Evolutionary conservation across 2,888 invertebrate genomes (phyloP).

Genomic region (Rotaria macrura): DNA sequence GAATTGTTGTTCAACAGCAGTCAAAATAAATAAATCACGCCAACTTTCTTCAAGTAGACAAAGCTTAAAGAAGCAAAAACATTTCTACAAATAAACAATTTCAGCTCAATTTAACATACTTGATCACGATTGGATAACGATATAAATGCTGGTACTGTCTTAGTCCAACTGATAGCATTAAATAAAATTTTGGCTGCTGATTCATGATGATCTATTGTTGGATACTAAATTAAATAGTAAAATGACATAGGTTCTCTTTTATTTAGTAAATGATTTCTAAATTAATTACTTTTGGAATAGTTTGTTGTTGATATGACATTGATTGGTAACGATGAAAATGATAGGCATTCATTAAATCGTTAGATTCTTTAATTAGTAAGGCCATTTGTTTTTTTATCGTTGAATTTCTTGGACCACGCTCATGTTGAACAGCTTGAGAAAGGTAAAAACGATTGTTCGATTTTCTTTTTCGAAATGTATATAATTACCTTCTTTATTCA

Average conservation of each 20-base stretch:
- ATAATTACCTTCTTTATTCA: slow-evolving; percentile 79
- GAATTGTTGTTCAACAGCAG: slow-evolving; percentile 73
- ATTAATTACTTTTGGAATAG: not conserved
- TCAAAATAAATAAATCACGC: slow-evolving; percentile 78
- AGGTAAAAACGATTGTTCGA: not conserved
- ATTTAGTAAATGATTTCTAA: not conserved
- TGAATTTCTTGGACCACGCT: slow-evolving; percentile 87
- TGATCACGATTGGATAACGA: slow-evolving; percentile 66
- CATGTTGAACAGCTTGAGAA: slow-evolving; percentile 83
- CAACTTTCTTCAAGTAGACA: slow-evolving; percentile 73
- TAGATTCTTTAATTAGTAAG: slow-evolving; percentile 61
- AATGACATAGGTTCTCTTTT: not conserved
- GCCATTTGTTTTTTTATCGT: slow-evolving; percentile 78
- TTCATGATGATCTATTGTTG: slow-evolving; percentile 63
- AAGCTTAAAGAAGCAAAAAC: slow-evolving; percentile 50
- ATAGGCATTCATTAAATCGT: slow-evolving; percentile 26
- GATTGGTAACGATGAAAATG: slow-evolving; percentile 2
- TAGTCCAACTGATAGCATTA: slow-evolving; percentile 79
- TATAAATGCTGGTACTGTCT: slow-evolving; percentile 66
- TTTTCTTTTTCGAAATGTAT: not conserved
- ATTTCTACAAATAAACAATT: not conserved
- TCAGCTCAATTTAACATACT: slow-evolving; percentile 40
- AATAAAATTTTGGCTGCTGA: slow-evolving; percentile 80
- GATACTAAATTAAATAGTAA: not conserved
- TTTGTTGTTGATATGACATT: not conserved